Conservation (phyloP, 1,140 invertebrate species). For the Acromyrmex echinatior region DNA sequence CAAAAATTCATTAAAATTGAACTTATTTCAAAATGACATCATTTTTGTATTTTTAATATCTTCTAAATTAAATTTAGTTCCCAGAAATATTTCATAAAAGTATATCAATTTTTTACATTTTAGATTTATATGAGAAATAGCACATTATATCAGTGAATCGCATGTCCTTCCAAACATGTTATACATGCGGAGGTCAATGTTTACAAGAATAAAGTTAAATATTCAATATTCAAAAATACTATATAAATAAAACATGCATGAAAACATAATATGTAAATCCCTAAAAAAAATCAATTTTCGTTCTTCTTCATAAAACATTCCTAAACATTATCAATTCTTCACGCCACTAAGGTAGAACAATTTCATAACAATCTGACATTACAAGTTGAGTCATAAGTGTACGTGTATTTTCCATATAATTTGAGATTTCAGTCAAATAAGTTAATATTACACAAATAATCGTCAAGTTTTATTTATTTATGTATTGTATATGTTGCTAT, state of each 20-base stretch:
- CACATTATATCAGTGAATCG: not conserved
- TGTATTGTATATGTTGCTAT: not conserved
- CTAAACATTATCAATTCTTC: not conserved
- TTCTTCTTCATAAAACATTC: not conserved
- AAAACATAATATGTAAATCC: not conserved
- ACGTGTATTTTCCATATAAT: not conserved
- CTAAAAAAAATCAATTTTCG: not conserved
- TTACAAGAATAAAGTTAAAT: not conserved
- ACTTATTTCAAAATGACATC: not conserved
- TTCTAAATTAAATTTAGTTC: not conserved
- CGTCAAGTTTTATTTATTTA: not conserved
- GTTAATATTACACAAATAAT: not conserved
- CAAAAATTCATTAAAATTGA: not conserved
- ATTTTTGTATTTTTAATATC: not conserved
- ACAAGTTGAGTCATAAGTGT: not conserved
- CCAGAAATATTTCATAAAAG: not conserved
- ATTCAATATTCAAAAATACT: not conserved
- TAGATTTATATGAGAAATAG: not conserved
- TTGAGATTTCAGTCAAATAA: not conserved
- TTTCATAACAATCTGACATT: not conserved
- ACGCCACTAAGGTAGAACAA: not conserved
- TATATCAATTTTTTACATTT: not conserved
- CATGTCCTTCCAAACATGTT: not conserved
- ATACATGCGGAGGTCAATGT: not conserved
- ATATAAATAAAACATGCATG: not conserved